Conservation (phyloP, 1,140 invertebrate species). For the Marisa cornuarietis region DNA sequence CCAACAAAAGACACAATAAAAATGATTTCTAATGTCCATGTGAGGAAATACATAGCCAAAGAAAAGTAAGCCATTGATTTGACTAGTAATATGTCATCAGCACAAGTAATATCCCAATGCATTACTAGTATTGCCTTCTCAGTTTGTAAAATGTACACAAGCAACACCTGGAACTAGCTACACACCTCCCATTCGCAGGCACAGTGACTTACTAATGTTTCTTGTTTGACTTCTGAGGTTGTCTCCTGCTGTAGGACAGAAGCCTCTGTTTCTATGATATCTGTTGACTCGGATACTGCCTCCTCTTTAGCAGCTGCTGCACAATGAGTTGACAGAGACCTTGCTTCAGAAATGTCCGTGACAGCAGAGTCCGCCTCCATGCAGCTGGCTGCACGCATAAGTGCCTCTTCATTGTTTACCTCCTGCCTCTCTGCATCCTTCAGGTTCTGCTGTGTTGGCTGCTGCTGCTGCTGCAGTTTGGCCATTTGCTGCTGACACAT, state of each 20-base stretch:
- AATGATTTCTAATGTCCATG: too few relatives aligned
- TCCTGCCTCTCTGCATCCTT: neutral
- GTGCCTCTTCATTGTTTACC: neutral
- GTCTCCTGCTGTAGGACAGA: too few relatives aligned
- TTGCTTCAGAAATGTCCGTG: neutral
- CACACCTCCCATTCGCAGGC: neutral
- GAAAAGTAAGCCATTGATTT: too few relatives aligned
- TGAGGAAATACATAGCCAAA: too few relatives aligned
- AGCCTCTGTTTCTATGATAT: conserved; percentile 1
- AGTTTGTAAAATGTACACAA: too few relatives aligned
- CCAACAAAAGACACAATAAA: too few relatives aligned
- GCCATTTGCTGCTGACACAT: neutral
- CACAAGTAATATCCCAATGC: too few relatives aligned
- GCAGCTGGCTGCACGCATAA: neutral
- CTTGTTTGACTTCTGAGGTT: conserved; percentile 2
- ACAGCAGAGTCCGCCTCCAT: neutral
- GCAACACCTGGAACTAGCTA: too few relatives aligned
- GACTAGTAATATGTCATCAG: too few relatives aligned
- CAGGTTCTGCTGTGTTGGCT: neutral
- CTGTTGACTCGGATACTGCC: neutral
- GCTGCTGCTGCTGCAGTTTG: neutral
- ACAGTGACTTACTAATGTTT: conserved; percentile 2
- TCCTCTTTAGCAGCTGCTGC: neutral
- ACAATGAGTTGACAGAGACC: neutral
- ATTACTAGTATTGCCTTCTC: too few relatives aligned